Base-by-base conservation (phyloP, 1,140 invertebrate species). In the Habropoda laboriosa region DNA sequence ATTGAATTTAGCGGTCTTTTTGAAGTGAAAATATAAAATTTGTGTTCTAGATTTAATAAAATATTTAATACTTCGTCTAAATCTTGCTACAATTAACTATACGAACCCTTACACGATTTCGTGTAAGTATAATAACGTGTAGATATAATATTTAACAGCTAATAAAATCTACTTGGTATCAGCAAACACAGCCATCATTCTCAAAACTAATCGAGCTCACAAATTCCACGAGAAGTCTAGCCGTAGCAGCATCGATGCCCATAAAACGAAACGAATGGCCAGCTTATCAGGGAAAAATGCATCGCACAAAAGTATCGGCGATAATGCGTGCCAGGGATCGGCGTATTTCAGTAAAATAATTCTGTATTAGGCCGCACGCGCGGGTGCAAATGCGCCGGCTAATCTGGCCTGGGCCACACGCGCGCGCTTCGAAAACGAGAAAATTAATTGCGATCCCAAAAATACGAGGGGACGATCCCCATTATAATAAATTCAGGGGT, bases 381-480 rank as follows among this genome's bases (percentile, higher is more conserved):
- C 47, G 40, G 5, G 32, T 51, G 55, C 49, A 64, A 67, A 71
- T 40, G 73, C 30, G 45, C 49, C 63, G 80, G 76, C 80, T 88
- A 87, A 88, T 88, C 82, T 86, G 81, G n/a, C 21, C 73, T n/a
- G 24, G 57, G 51, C 63, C 68, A 57, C 64, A n/a, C 77, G 53
- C 42, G 38, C 53, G 53, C 51, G 67, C 81, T 86, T 87, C 86
- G 84, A 78, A 83, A 82, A 76, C 74, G 73, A 42, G 64, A 58
- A 78, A 86, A 85, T 88, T 87, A 82, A 88, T 85, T 78, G 84
- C 84, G 60, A 88, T 88, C 86, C 84, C 64, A 88, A 87, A 88
- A 88, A 88, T 88, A 88, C 78, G 84, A 83, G 84, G 58, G 70
- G 72, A 67, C 77, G 75, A 72, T 71, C 80, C 82, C 72, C 86